Base-by-base conservation (phyloP, 2,888 invertebrate species). In the Tryphoninae sp. region DNA sequence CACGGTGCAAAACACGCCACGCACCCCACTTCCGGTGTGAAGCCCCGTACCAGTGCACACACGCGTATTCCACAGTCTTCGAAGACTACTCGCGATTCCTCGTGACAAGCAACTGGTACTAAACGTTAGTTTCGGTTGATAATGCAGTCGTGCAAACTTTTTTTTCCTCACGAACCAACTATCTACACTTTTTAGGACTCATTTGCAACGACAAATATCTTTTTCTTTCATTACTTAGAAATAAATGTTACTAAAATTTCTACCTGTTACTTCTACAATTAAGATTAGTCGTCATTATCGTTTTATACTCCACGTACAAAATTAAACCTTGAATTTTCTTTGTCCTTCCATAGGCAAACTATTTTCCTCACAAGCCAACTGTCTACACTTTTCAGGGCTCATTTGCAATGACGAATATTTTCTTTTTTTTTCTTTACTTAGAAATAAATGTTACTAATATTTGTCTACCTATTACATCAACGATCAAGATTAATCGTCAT, bases 71-170 rank as follows among this genome's bases (percentile, higher is more conserved):
- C 53, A 69, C 22, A 76, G 78, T 78, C 78, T 78, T 78, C 67
- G 62, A 76, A 33, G 33, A 76, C 81, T 72, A 79, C 62, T 67
- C 40, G n/a, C 55, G 75, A 69, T 76, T 64, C 68, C 62, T 51
- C 55, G 75, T 49, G 78, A 65, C 49, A 9, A 58, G 64, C 71
- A 74, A 81, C 78, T 62, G 71, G 74, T 75, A 71, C 45, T 9
- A 49, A 61, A 68, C 68, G 42, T 49, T 7, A 26, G 11, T 42
- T 42, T 45, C 13, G 13, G 13, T 45, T 45, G 45, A 45, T 45
- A 45, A 45, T 45, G 13, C 45, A 45, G 45, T 45, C 45, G 45
- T 45, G 45, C 2, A 9, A 13, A 45, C 13, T 45, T 45, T 45
- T 45, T 13, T 45, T 45, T 19, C 19, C 13, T 11, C 13, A 9